Evolutionary conservation across 2,888 invertebrate species (phyloP).

Genomic region (Spilosoma lubricipeda): DNA sequence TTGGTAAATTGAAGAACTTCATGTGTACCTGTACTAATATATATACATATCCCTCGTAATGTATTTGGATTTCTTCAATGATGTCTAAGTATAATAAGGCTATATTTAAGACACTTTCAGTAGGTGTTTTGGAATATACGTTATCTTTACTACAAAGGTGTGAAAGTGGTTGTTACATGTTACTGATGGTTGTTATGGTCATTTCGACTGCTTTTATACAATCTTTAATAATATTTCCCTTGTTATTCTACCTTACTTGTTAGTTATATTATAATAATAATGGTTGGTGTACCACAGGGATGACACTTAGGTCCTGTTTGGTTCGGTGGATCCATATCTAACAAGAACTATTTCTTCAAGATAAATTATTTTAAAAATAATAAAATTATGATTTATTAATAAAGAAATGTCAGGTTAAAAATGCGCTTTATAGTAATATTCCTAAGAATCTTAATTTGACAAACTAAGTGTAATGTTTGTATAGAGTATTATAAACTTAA

Average conservation of each 20-base stretch:
- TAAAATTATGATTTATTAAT: neutral
- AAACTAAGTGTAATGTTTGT: neutral
- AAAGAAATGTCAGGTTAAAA: neutral
- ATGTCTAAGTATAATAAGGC: neutral
- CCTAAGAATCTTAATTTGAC: neutral
- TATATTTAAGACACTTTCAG: constrained; percentile 17
- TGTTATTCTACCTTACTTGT: constrained; percentile 64
- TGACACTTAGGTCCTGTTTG: constrained; percentile 37
- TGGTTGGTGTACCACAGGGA: constrained; percentile 51
- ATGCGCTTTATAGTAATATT: constrained; percentile 2
- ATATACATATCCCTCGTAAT: constrained; percentile 20
- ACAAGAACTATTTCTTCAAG: neutral
- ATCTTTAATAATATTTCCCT: constrained; percentile 61
- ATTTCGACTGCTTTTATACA: constrained; percentile 71
- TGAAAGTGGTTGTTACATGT: constrained; percentile 70
- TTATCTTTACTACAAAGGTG: constrained; percentile 46
- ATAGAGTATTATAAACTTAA: constrained; percentile 17
- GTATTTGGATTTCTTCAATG: neutral
- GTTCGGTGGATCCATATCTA: neutral
- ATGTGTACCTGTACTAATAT: constrained; percentile 5
- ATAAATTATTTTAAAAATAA: neutral
- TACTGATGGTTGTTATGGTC: constrained; percentile 70
- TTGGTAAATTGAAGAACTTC: neutral
- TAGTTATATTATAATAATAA: constrained; percentile 48
- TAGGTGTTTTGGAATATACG: constrained; percentile 26